A percentile compares a stretch with the other conserved stretches of the same genome.
Conservation (phyloP, 2,113 vertebrate species). For the Psammodynastes pulverulentus region DNA sequence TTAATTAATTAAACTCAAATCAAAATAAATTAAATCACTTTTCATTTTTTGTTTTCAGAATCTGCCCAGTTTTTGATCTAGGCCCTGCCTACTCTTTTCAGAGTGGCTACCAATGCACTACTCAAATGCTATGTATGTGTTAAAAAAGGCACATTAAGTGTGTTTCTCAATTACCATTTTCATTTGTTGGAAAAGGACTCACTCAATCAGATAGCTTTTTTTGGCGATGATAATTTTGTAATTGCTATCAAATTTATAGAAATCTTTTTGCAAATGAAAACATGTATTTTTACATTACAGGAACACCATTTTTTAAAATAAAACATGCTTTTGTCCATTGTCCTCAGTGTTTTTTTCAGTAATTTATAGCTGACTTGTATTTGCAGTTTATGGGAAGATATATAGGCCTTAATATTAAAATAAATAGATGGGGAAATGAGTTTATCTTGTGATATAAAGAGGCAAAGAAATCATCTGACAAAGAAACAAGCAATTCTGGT, state of each 20-base stretch:
- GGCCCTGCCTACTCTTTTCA: not conserved
- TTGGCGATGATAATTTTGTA: not conserved
- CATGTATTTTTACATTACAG: not conserved
- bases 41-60: not conserved
- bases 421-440: not conserved
- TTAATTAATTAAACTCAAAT: not conserved
- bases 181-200: too few species aligned
- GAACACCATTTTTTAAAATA: not conserved
- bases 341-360: not conserved
- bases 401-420: not conserved
- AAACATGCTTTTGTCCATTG: too few species aligned
- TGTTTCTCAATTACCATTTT: not conserved
- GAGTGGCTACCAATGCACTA: not conserved
- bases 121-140: not conserved
- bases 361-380: not conserved
- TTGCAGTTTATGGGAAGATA: not conserved
- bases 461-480: not conserved
- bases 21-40: not conserved
- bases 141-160: not conserved
- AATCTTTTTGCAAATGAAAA: not conserved
- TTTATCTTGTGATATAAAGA: not conserved
- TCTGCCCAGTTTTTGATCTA: not conserved
- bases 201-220: not conserved
- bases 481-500: not conserved
- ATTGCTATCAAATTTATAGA: not conserved